phyloP scores from a whole-genome alignment of 2,888 invertebrate species.

The Mayetiola destructor region DNA sequence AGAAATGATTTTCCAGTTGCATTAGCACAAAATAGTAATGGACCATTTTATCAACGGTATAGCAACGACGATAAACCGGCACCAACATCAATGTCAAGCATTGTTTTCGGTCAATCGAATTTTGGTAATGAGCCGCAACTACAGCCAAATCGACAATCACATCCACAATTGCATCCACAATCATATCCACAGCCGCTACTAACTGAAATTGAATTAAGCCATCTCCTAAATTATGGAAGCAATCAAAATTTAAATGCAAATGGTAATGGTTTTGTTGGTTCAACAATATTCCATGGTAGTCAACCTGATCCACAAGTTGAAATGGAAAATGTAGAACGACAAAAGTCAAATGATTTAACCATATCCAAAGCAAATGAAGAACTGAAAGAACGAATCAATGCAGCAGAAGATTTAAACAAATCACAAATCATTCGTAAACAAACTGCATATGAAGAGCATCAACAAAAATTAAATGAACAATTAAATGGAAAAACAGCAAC shows the following conservation, averaged over 20 bases:
- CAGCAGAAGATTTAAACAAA: slow-evolving; percentile 19
- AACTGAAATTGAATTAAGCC: slow-evolving; percentile 17
- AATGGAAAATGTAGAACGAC: slow-evolving; percentile 14
- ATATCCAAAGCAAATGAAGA: slow-evolving; percentile 25
- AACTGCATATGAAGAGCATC: slow-evolving; percentile 29
- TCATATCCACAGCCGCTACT: slow-evolving; percentile 28
- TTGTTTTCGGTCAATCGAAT: too few relatives aligned
- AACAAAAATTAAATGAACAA: slow-evolving; percentile 28
- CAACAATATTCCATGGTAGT: slow-evolving; percentile 29
- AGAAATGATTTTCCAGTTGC: too few relatives aligned
- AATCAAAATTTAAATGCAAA: slow-evolving; percentile 22
- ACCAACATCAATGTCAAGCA: too few relatives aligned
- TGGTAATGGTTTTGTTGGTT: slow-evolving; percentile 30
- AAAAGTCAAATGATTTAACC: slow-evolving; percentile 23
- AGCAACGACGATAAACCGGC: too few relatives aligned
- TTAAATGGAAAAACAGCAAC: slow-evolving; percentile 31
- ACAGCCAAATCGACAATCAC: not conserved
- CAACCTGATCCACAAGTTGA: slow-evolving; percentile 3
- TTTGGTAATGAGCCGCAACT: not conserved
- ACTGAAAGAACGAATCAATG: slow-evolving; percentile 20
- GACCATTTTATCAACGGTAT: too few relatives aligned
- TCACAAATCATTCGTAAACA: slow-evolving; percentile 17
- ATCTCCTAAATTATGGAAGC: slow-evolving; percentile 13
- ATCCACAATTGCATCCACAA: not conserved
- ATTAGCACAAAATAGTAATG: too few relatives aligned